These are phyloP conservation scores for Masticophis lateralis DNA, from an alignment of 2,797 vertebrate species.

Conservation along the genomic window DNA sequence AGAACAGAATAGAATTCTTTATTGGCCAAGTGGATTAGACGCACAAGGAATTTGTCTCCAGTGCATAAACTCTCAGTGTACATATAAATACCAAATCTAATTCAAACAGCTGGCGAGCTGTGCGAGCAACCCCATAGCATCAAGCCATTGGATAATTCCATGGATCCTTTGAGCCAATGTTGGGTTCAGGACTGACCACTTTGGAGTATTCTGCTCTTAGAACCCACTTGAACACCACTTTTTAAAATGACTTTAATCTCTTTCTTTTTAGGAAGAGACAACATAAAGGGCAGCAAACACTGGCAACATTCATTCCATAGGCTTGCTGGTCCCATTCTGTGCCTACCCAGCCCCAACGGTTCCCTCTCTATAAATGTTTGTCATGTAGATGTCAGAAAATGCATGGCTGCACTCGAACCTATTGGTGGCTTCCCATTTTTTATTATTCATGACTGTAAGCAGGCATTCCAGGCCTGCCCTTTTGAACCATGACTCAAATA, in stretches of 20 bases:
- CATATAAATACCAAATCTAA: neutral
- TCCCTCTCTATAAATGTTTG: constrained; percentile 11
- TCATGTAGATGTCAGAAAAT: neutral
- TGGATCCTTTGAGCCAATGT: neutral
- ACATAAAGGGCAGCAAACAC: constrained; percentile 14
- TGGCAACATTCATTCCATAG: neutral
- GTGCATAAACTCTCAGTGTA: too few species aligned
- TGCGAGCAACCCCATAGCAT: neutral
- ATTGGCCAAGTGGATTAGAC: too few species aligned
- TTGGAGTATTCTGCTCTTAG: neutral
- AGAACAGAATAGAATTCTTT: too few species aligned
- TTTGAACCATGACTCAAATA: neutral
- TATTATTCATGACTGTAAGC: constrained; percentile 14
- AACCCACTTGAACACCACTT: neutral
- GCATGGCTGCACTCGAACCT: neutral
- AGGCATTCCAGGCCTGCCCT: constrained; percentile 18
- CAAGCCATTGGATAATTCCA: neutral
- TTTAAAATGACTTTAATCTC: constrained; percentile 9
- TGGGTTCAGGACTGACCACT: neutral
- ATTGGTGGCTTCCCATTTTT: constrained; percentile 11
- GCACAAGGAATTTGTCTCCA: too few species aligned
- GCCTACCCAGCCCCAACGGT: neutral
- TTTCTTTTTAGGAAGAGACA: neutral
- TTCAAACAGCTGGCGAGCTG: neutral
- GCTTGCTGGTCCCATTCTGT: neutral